Percentiles rank a stretch among this genome's conserved stretches.
These are phyloP conservation scores for Esox masquinongy DNA, from an alignment of 2,797 vertebrate species.

Conservation along the genomic window DNA sequence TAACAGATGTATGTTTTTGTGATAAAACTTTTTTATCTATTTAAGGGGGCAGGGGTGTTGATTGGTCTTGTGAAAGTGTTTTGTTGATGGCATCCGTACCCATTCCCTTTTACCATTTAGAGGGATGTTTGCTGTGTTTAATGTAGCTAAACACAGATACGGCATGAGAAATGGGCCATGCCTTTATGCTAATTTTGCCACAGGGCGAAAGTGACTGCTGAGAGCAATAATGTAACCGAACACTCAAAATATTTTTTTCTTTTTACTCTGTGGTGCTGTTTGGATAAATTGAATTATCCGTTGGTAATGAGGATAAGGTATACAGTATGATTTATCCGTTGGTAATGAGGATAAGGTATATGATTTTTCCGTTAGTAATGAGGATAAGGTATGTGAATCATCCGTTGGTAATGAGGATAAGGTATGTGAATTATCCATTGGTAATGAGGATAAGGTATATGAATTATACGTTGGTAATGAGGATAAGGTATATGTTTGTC, in stretches of 20 bases:
- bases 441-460: not conserved
- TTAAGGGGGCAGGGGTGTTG: not conserved
- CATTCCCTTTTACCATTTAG: conserved; percentile 10
- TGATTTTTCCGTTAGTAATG: not conserved
- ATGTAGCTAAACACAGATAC: conserved; percentile 27
- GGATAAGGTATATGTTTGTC: not conserved
- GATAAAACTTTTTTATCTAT: not conserved
- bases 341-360: not conserved
- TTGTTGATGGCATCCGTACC: conserved; percentile 2
- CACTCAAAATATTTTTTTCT: conserved; percentile 6
- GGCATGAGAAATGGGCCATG: conserved; percentile 30
- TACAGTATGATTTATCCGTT: too few relatives aligned
- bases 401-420: not conserved
- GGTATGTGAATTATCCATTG: not conserved
- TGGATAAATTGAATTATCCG: not conserved
- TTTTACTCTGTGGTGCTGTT: not conserved
- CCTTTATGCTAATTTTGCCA: conserved; percentile 33
- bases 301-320: not conserved
- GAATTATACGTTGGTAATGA: not conserved
- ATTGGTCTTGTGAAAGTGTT: conserved; percentile 8
- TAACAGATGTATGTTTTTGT: not conserved
- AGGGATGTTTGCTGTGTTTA: conserved; percentile 30
- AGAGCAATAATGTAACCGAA: conserved; percentile 22
- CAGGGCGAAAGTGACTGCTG: conserved; percentile 27
- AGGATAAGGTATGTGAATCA: not conserved